Evolutionary conservation across 2,113 vertebrate species (phyloP), one percentile per base, ranked within the genome.

Genomic region (Clarias batrachus): DNA sequence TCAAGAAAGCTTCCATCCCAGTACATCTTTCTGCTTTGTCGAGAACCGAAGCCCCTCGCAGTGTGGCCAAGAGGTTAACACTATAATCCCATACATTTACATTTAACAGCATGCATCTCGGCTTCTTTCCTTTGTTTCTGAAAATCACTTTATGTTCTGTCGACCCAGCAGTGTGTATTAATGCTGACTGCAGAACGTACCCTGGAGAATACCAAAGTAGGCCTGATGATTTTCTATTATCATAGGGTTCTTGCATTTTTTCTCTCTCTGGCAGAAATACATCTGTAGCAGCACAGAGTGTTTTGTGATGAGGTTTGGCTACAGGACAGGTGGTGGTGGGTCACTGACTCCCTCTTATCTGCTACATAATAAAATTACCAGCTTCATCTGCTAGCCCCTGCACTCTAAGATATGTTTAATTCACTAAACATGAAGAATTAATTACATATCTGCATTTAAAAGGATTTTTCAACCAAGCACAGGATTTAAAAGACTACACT

Each of bases 381-480:
- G 87, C 60, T 27, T 87, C 90, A 88, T 88, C 90, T 87, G 57
- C 80, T 83, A 33, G 87, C 25, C 37, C 41, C 52, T 60, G 89
- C 91, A 91, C 91, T 93, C 87, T 88, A 86, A 90, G 88, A 91
- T 93, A 94, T 94, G 94, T 95, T 94, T 94, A 93, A 95, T 94
- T 94, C 92, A 92, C 93, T 91, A 93, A 94, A 93, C 95, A 94
- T 90, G 93, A 95, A 93, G 92, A 95, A 93, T 93, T 95, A 95
- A 96, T 96, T 95, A 95, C 87, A 91, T 91, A 96, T 94, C 93
- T 96, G 87, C 94, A 95, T 95, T 91, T 94, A 87, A 95, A 96
- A 94, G 92, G 92, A 63, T 92, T 90, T 88, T 73, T 56, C 89
- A 16, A 57, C 65, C 87, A 84, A 81, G 91, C 91, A 84, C 14